Evolutionary conservation across 1,140 invertebrate species (phyloP).

Genomic region (Leptestheria dahalacensis): DNA sequence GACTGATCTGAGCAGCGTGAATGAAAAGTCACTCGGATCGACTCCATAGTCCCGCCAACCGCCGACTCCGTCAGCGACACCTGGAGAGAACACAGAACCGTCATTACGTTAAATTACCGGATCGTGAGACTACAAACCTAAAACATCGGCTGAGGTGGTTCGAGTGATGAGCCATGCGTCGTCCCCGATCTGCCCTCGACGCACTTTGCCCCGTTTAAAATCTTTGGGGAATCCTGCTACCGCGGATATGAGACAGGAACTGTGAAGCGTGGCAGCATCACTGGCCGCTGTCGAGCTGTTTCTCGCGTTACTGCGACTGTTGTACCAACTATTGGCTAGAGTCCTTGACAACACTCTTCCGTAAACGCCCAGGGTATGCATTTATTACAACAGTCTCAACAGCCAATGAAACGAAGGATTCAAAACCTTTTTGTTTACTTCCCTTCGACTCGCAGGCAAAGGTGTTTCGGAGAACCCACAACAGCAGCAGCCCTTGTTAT

Average conservation of each 20-base stretch:
- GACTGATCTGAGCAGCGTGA: conserved; percentile 82
- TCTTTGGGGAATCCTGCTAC: conserved; percentile 85
- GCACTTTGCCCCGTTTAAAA: conserved; percentile 52
- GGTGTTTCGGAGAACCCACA: too few species aligned
- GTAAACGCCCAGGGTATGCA: conserved; percentile 16
- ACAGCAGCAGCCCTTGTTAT: not conserved
- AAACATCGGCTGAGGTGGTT: conserved; percentile 71
- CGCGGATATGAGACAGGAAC: conserved; percentile 41
- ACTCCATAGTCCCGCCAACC: conserved; percentile 96
- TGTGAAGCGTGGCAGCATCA: not conserved
- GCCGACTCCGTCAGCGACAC: conserved; percentile 94
- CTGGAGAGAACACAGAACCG: conserved; percentile 34
- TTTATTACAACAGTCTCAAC: too few species aligned
- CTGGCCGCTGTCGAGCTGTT: not conserved
- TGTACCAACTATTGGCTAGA: conserved; percentile 55
- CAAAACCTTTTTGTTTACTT: too few species aligned
- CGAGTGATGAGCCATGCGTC: conserved; percentile 89
- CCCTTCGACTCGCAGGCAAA: too few species aligned
- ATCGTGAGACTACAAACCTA: conserved; percentile 46
- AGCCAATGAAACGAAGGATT: too few species aligned
- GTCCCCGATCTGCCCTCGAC: conserved; percentile 85
- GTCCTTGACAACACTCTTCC: conserved; percentile 58
- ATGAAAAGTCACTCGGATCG: conserved; percentile 89
- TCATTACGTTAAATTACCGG: not conserved
- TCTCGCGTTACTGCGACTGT: conserved; percentile 37